These are phyloP conservation scores for Bombus sylvicola DNA, from an alignment of 1,140 invertebrate species.

Conservation along the genomic window DNA sequence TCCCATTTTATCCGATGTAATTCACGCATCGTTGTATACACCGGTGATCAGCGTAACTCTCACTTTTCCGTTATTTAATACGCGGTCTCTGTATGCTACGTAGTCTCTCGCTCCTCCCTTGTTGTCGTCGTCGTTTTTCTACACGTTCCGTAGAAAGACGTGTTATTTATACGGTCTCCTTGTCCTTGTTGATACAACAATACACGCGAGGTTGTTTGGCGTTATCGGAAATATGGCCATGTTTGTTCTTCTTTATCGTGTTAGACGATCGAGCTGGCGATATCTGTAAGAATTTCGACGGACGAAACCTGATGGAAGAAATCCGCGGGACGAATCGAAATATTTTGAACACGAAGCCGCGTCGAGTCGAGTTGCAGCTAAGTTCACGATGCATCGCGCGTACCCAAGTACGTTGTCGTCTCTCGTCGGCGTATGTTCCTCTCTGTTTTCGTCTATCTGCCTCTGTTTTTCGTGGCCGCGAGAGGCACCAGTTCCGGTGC, in stretches of 20 bases:
- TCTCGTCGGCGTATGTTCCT: neutral
- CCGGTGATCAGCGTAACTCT: neutral
- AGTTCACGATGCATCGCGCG: neutral
- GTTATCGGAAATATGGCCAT: neutral
- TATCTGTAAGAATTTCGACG: neutral
- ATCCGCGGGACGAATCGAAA: neutral
- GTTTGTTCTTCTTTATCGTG: neutral
- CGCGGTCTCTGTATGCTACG: no score
- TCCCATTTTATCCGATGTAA: neutral
- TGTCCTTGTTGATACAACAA: neutral
- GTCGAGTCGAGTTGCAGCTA: neutral
- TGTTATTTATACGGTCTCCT: no score
- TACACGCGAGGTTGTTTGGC: neutral
- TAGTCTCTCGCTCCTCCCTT: neutral
- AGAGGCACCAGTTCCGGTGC: conserved; percentile 9
- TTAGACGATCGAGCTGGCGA: neutral
- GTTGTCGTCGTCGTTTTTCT: no score
- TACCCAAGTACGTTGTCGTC: neutral
- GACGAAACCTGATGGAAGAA: neutral
- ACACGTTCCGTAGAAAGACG: neutral
- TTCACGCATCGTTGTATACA: neutral
- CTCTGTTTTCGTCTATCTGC: neutral
- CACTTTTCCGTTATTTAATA: neutral
- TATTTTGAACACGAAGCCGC: neutral
- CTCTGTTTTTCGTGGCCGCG: conserved; percentile 35